Evolutionary conservation across 2,113 vertebrate genomes (phyloP).

Genomic region (Dicerorhinus sumatrensis): DNA sequence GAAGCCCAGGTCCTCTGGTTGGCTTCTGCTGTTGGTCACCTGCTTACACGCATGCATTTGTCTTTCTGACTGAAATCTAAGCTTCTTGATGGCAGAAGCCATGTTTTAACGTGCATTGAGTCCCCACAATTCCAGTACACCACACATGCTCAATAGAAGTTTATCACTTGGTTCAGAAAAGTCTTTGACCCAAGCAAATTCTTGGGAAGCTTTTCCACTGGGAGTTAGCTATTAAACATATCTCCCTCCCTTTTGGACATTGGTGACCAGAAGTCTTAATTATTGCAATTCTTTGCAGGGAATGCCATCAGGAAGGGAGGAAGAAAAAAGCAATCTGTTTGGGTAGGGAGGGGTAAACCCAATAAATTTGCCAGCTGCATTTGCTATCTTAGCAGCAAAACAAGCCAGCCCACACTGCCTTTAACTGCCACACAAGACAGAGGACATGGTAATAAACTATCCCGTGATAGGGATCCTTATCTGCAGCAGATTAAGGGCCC

Average conservation of each 20-base stretch:
- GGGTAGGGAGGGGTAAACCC: constrained; percentile 78
- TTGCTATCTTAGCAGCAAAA: constrained; percentile 76
- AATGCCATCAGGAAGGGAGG: constrained; percentile 79
- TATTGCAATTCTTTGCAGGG: constrained; percentile 82
- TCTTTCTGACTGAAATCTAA: constrained; percentile 29
- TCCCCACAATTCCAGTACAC: background rate
- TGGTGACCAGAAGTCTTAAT: constrained; percentile 84
- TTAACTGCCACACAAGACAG: constrained; percentile 65
- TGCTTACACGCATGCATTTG: background rate
- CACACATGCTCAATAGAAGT: background rate
- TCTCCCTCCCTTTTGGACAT: constrained; percentile 76
- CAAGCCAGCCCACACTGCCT: constrained; percentile 71
- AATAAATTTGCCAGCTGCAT: constrained; percentile 81
- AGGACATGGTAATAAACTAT: constrained; percentile 24
- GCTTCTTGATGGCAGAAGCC: background rate
- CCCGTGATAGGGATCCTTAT: constrained; percentile 30
- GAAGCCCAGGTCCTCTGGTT: background rate
- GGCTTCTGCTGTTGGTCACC: background rate
- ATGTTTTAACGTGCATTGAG: background rate
- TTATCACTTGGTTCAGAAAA: constrained; percentile 17
- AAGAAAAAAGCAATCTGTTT: constrained; percentile 81
- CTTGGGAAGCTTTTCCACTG: constrained; percentile 67
- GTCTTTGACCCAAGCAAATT: background rate
- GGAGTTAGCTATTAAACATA: constrained; percentile 82
- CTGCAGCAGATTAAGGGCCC: constrained; percentile 41